Conservation (phyloP, 2,888 invertebrate species). For the Standfussiana lucernea region DNA sequence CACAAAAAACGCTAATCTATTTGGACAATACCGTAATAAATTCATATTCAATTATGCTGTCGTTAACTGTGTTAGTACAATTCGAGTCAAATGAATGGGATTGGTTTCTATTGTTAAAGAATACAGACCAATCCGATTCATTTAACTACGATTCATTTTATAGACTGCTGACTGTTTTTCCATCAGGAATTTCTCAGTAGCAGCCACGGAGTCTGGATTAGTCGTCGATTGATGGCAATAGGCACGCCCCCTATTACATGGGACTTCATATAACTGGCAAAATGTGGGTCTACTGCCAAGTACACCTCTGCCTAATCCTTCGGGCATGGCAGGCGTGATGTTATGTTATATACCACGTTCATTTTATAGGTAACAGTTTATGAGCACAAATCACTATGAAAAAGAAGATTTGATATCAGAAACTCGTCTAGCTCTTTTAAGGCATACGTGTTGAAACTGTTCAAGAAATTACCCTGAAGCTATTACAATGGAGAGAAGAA, state of each 20-base stretch:
- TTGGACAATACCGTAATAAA: slow-evolving; percentile 31
- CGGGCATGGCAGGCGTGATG: too few species aligned
- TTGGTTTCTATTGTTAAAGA: slow-evolving; percentile 19
- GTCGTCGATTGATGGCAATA: too few species aligned
- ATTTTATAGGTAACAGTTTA: not conserved
- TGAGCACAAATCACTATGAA: not conserved
- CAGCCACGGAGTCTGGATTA: too few species aligned
- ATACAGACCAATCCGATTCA: not conserved
- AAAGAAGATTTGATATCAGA: not conserved
- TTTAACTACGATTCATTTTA: not conserved
- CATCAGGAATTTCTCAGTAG: too few species aligned
- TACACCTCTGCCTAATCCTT: too few species aligned
- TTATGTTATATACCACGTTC: too few species aligned
- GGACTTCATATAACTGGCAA: too few species aligned
- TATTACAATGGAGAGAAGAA: not conserved
- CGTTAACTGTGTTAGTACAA: slow-evolving; percentile 5
- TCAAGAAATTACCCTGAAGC: not conserved
- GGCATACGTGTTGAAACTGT: not conserved
- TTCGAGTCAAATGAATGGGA: slow-evolving; percentile 26
- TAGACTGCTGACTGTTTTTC: too few species aligned
- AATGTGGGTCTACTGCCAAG: too few species aligned
- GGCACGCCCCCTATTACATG: too few species aligned
- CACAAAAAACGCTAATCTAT: too few species aligned
- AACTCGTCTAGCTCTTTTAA: not conserved
- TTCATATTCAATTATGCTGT: slow-evolving; percentile 43